A percentile compares a stretch with the other conserved stretches of the same genome.
Evolutionary conservation across 2,888 invertebrate genomes (phyloP).

Genomic region (Plagodis dolabraria): DNA sequence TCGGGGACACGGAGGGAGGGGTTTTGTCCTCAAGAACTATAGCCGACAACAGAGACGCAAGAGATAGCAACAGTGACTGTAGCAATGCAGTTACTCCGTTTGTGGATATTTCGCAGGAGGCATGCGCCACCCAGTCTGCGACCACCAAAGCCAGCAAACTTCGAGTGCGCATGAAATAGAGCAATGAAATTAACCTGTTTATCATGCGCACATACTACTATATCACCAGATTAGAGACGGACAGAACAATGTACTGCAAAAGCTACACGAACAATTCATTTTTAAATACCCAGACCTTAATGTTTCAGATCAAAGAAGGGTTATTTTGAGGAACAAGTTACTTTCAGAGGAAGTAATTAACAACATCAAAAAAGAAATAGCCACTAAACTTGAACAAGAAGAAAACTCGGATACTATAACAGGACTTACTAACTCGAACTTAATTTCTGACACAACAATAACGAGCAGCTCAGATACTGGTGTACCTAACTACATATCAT

Average conservation of each 20-base stretch:
- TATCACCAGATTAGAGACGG: constrained; percentile 1
- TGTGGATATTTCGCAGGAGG: constrained; percentile 2
- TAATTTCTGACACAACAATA: too few species aligned
- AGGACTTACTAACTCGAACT: not conserved
- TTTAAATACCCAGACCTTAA: not conserved
- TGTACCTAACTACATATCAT: too few species aligned
- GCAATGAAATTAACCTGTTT: constrained; percentile 17
- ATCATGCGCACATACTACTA: constrained; percentile 17
- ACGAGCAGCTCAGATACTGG: too few species aligned
- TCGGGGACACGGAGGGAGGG: not conserved
- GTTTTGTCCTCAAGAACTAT: constrained; percentile 3
- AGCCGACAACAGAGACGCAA: too few species aligned
- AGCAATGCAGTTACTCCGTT: not conserved
- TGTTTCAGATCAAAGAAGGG: constrained; percentile 9
- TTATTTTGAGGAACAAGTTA: constrained; percentile 1
- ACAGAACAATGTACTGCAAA: not conserved
- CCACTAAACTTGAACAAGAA: not conserved
- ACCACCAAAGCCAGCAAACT: constrained; percentile 28
- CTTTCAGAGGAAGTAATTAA: not conserved
- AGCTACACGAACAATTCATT: constrained; percentile 1
- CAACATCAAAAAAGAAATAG: constrained; percentile 1
- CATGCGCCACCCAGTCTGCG: constrained; percentile 15
- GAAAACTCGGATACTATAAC: not conserved
- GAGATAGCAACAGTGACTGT: too few species aligned
- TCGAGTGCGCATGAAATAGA: constrained; percentile 23